Percentiles rank a stretch among this genome's conserved stretches.
Conservation (phyloP, 2,888 invertebrate species). For the Sialis lutaria region DNA sequence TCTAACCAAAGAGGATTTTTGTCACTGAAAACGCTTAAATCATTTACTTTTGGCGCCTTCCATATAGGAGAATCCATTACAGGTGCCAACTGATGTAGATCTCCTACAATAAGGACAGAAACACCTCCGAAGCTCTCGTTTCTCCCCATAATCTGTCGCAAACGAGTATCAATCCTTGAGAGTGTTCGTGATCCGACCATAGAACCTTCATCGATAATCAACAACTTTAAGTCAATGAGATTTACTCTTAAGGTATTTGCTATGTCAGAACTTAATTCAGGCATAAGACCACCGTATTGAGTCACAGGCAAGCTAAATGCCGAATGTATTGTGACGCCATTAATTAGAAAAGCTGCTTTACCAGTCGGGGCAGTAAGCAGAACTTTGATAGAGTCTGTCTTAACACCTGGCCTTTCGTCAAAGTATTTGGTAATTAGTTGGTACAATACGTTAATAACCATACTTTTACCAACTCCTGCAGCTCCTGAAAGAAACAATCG, state of each 20-base stretch:
- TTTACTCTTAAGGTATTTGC: constrained; percentile 11
- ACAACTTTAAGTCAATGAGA: constrained; percentile 11
- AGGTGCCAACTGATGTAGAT: constrained; percentile 18
- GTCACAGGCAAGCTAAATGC: constrained; percentile 11
- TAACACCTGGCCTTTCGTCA: constrained; percentile 9
- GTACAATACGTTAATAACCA: constrained; percentile 2
- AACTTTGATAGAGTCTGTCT: constrained; percentile 11
- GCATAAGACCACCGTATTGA: constrained; percentile 5
- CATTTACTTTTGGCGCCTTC: constrained; percentile 6
- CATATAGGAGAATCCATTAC: constrained; percentile 14
- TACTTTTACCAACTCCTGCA: constrained; percentile 8
- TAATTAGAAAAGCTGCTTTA: constrained; percentile 12
- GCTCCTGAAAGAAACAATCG: neutral
- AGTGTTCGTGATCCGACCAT: constrained; percentile 15
- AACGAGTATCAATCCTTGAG: constrained; percentile 13
- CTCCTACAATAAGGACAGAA: constrained; percentile 18
- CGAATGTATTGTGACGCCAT: constrained; percentile 12
- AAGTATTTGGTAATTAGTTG: constrained; percentile 7
- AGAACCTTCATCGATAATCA: constrained; percentile 20
- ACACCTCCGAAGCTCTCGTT: constrained; percentile 16
- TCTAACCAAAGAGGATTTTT: constrained; percentile 10
- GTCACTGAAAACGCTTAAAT: constrained; percentile 2
- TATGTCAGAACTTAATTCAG: constrained; percentile 4
- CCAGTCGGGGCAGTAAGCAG: constrained; percentile 11
- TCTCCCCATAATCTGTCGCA: constrained; percentile 15